Evolutionary conservation across 1,140 invertebrate genomes (phyloP).

Genomic region (Lasioglossum albipes): DNA sequence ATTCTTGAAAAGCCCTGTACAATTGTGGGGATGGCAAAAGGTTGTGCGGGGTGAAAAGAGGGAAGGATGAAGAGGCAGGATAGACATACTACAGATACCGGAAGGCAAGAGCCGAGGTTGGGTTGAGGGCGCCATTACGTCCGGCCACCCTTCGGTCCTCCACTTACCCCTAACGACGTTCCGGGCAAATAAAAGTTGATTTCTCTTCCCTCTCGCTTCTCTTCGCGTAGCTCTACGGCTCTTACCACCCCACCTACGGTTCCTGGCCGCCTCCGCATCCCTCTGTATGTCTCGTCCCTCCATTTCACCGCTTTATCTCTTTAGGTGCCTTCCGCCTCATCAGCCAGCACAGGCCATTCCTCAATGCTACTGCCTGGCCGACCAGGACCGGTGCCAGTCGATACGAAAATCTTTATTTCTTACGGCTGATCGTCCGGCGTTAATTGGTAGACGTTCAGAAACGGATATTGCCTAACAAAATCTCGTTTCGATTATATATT

Average conservation of each 20-base stretch:
- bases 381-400: constrained; percentile 40
- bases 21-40: background rate
- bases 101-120: constrained; percentile 68
- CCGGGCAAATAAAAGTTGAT: constrained; percentile 75
- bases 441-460: constrained; percentile 10
- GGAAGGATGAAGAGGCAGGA: constrained; percentile 61
- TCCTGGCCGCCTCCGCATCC: constrained; percentile 39
- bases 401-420: constrained; percentile 44
- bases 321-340: constrained; percentile 65
- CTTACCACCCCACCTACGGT: constrained; percentile 32
- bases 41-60: constrained; percentile 28
- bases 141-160: constrained; percentile 72
- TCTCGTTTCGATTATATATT: background rate
- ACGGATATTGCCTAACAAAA: background rate
- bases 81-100: constrained; percentile 67
- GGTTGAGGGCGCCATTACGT: constrained; percentile 73
- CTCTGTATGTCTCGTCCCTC: constrained; percentile 62
- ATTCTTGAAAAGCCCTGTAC: constrained; percentile 9
- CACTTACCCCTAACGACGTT: constrained; percentile 72
- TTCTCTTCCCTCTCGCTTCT: constrained; percentile 56
- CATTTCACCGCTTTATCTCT: constrained; percentile 64
- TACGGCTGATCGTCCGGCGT: background rate
- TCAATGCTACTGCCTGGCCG: constrained; percentile 20
- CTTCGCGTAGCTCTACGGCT: constrained; percentile 21
- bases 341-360: constrained; percentile 54